Evolutionary conservation across 2,113 vertebrate species (phyloP), one percentile per base, ranked within the genome.

Genomic region (Odocoileus hemionus): DNA sequence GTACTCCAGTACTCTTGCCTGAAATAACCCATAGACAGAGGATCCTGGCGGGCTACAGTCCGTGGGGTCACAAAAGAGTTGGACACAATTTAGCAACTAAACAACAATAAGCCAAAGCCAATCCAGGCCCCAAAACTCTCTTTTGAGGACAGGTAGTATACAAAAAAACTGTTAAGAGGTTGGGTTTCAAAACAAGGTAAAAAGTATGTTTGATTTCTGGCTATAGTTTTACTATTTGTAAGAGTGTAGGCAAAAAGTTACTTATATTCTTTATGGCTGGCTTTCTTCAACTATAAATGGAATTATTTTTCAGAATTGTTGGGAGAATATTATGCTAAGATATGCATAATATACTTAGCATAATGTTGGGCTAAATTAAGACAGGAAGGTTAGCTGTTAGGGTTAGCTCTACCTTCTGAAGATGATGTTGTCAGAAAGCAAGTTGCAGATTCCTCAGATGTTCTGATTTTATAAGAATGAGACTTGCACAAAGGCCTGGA

Each of bases 241-340:
- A 78, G 26, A 86, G 7, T 11, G 2, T 50, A 36, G 33, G 19
- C 39, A 82, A 55, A 80, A 88, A 57, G 13, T 60, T 89, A 91
- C 67, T 89, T 93, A 86, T 3, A 84, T 74, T 86, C 58, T 91
- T 61, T 87, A 50, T 70, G 23, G 57, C 12, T 74, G 1, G 74
- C 33, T 76, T 91, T 95, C 55, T 95, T 83, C 83, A 79, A 61
- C 61, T 85, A 95, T 36, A 83, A 74, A 82, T 86, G 54, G 30
- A 95, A 95, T 80, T 55, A 80, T 14, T 54, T 93, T 93, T 91
- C 57, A 89, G 30, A 78, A 16, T 47, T 89, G n/a, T 50, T 47
- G 16, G 15, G 93, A 96, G 78, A 36, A 39, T 30, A 86, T 94
- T 94, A 97, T 86, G 23, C 21, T 83, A 86, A 96, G 76, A 79